phyloP scores from a whole-genome alignment of 35 echinoderm and acorn worm genomes.

The Heliocidaris erythrogramma region DNA sequence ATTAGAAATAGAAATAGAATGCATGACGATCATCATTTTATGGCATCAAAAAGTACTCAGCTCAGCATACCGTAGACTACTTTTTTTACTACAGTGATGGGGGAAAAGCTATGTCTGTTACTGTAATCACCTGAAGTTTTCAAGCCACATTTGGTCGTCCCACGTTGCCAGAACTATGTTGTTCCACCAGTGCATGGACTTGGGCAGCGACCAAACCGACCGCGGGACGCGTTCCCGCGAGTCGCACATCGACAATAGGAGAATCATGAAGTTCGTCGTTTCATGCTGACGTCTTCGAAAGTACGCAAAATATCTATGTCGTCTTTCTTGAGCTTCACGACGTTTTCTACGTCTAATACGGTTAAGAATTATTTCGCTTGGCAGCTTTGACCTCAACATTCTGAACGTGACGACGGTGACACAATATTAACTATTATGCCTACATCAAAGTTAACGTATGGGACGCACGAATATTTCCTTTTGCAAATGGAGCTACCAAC shows the following conservation, averaged over 20 bases:
- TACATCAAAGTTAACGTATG: no score
- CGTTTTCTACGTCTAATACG: not conserved
- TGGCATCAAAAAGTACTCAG: no score
- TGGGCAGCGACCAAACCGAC: not conserved
- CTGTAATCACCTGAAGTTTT: not conserved
- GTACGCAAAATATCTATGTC: not conserved
- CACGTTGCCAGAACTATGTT: conserved; percentile 5
- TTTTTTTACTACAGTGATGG: no score
- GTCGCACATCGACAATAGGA: not conserved
- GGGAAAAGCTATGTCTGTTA: not conserved
- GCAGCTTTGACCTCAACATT: not conserved
- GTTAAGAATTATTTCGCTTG: not conserved
- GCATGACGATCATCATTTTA: no score
- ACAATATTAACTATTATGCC: no score
- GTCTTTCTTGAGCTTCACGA: not conserved
- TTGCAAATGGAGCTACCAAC: no score
- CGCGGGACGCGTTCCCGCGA: not conserved
- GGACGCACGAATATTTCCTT: no score
- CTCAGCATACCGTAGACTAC: no score
- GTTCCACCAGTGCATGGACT: conserved; percentile 26
- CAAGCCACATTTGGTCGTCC: conserved; percentile 26
- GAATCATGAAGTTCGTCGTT: not conserved
- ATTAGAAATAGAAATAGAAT: no score
- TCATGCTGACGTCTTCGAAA: not conserved
- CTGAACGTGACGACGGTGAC: no score